These are phyloP conservation scores for Bryconaethiops microstoma DNA, from an alignment of 2,797 vertebrate species.

Conservation along the genomic window DNA sequence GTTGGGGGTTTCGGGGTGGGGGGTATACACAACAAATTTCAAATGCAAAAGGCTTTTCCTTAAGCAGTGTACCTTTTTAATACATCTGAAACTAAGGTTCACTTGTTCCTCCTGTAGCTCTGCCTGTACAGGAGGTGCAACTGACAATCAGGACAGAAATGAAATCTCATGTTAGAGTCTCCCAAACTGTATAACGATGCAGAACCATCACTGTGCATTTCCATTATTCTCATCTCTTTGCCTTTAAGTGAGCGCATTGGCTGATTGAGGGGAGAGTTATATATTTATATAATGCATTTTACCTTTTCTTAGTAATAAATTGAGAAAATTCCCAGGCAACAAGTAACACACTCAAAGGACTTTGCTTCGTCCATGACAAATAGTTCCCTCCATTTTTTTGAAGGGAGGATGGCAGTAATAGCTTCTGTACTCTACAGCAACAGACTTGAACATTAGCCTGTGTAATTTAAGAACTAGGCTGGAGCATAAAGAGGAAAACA, in stretches of 20 bases:
- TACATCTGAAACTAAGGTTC: constrained; percentile 4
- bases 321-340: constrained; percentile 53
- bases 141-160: constrained; percentile 39
- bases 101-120: not conserved
- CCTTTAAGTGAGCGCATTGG: constrained; percentile 8
- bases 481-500: constrained; percentile 42
- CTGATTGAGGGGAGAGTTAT: constrained; percentile 18
- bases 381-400: constrained; percentile 15
- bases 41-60: not conserved
- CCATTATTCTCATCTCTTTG: constrained; percentile 30
- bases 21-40: not conserved
- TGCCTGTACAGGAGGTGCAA: not conserved
- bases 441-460: constrained; percentile 48
- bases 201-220: constrained; percentile 40
- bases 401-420: constrained; percentile 48
- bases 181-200: constrained; percentile 34
- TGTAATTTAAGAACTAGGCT: constrained; percentile 52
- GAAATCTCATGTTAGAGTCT: constrained; percentile 10
- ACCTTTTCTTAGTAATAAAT: constrained; percentile 52
- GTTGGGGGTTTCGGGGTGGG: no score
- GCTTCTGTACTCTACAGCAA: constrained; percentile 43
- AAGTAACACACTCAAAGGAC: constrained; percentile 39
- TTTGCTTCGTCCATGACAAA: constrained; percentile 48
- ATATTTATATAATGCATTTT: constrained; percentile 49
- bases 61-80: constrained; percentile 3